Base-by-base conservation (phyloP, 2,888 invertebrate species). In the Nymphalis polychloros region DNA sequence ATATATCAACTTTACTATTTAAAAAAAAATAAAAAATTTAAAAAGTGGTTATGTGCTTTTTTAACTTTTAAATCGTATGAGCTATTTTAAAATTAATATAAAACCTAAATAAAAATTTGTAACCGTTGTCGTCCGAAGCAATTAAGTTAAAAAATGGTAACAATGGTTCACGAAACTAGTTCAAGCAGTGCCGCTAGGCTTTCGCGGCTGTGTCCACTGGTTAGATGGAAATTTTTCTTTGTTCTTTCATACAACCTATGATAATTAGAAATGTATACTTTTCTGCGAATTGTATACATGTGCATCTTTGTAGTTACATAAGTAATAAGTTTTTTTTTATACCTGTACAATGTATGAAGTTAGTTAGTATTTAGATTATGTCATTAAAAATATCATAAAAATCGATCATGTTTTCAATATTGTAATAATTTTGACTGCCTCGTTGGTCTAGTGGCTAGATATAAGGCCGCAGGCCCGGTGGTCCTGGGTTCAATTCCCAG, bases 131-230 rank as follows among this genome's bases (percentile, higher is more conserved):
- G 65, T 70, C 50, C 66, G 47, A 49, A 66, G 67, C 68, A 70
- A 70, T 66, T 71, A 66, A 52, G 57, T 64, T 59, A 60, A 63
- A 64, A 69, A 69, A 67, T 31, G 41, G 62, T 59, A 49, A 70
- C 64, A 72, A 70, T 68, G 47, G 47, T 59, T 50, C 62, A 49
- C 52, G 52, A 69, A 72, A 72, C 63, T 68, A 68, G 72, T 68
- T 61, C 72, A 72, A 72, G 72, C 55, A 60, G 27, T 57, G 67
- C 70, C 60, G 63, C 63, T 35, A 68, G 70, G 70, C 63, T 65
- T 68, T 71, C 53, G 61, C 48, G 59, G 57, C 62, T 64, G 63
- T 64, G 48, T 67, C 16, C 35, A 55, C 35, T 55, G 53, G 55
- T 47, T 62, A 23, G 35, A 48, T 35, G 60, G n/a, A 53, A 27